These are phyloP conservation scores for Cardiocondyla obscurior DNA, from an alignment of 1,140 invertebrate species.

Conservation along the genomic window DNA sequence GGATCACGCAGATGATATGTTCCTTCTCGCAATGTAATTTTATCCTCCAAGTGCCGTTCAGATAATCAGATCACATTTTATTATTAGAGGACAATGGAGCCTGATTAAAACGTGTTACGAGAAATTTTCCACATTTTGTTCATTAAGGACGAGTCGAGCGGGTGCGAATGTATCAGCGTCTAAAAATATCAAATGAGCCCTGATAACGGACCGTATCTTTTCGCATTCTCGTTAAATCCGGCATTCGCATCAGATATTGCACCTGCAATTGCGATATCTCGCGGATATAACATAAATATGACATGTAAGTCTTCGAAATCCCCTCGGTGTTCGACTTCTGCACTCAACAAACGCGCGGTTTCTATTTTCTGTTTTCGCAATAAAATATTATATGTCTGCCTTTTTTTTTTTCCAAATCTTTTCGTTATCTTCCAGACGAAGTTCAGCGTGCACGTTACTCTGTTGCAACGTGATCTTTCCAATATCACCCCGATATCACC, in stretches of 20 bases:
- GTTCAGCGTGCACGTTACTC: not conserved
- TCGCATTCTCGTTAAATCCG: not conserved
- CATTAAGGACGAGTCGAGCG: not conserved
- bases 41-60: not conserved
- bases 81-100: not conserved
- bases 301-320: not conserved
- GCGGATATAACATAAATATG: not conserved
- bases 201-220: constrained; percentile 7
- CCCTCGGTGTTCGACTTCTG: not conserved
- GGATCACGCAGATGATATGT: not conserved
- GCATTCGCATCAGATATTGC: not conserved
- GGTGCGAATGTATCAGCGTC: not conserved
- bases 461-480: not conserved
- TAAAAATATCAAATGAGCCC: constrained; percentile 6
- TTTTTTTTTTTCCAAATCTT: not conserved
- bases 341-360: not conserved
- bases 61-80: not conserved
- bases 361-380: not conserved
- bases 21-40: not conserved
- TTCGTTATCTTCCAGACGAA: not conserved
- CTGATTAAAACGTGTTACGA: not conserved
- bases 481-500: not conserved
- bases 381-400: not conserved
- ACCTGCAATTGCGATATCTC: not conserved
- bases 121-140: constrained; percentile 12